A percentile compares a stretch with the other conserved stretches of the same genome.
phyloP scores from a whole-genome alignment of 1,140 invertebrate species.

The Myzus persicae region DNA sequence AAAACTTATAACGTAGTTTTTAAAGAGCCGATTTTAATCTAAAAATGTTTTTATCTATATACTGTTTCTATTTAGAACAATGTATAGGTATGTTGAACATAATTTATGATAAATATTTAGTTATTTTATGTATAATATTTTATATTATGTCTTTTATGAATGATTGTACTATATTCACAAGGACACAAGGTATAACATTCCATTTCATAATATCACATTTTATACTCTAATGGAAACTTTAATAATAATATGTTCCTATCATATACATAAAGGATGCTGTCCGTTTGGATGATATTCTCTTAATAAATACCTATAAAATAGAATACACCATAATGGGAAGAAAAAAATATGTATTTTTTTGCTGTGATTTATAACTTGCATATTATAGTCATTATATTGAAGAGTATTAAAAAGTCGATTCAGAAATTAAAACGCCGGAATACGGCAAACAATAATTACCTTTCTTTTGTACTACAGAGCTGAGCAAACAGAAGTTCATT shows the following conservation, averaged over 20 bases:
- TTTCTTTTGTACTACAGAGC: constrained; percentile 12
- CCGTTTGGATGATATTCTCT: neutral
- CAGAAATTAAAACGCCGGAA: constrained; percentile 34
- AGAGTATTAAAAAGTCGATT: constrained; percentile 1
- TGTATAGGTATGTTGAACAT: neutral
- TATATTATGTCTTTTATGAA: neutral
- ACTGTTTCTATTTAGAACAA: neutral
- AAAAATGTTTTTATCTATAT: neutral
- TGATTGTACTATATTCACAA: neutral
- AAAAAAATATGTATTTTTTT: neutral
- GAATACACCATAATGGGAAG: neutral
- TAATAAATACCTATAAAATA: neutral
- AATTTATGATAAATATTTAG: too few relatives aligned
- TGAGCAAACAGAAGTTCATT: neutral
- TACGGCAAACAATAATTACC: constrained; percentile 35
- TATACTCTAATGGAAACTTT: neutral
- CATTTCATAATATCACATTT: neutral
- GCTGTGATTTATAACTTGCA: neutral
- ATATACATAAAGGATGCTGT: neutral
- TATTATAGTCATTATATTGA: neutral
- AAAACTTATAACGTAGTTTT: neutral
- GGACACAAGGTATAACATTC: neutral
- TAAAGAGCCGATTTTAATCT: neutral
- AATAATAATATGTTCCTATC: neutral
- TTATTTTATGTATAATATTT: neutral